A percentile compares a stretch with the other conserved stretches of the same genome.
Evolutionary conservation across 2,888 invertebrate genomes (phyloP).

Genomic region (Lottia gigantea): DNA sequence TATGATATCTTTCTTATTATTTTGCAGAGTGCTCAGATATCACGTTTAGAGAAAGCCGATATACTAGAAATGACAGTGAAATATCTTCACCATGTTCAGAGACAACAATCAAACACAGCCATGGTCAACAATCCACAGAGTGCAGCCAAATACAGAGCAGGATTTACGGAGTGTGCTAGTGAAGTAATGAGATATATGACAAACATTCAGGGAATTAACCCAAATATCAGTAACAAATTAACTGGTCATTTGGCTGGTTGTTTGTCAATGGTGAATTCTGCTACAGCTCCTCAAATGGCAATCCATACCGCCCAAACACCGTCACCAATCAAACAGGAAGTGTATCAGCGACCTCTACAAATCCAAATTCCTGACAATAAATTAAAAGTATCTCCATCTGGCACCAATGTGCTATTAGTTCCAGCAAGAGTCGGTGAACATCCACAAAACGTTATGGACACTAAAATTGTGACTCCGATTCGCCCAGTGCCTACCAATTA

Average conservation of each 20-base stretch:
- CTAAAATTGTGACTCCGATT: not conserved
- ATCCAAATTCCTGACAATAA: constrained; percentile 8
- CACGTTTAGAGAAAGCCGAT: constrained; percentile 5
- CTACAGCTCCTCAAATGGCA: not conserved
- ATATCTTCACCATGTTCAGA: not conserved
- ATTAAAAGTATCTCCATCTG: not conserved
- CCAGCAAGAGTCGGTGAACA: not conserved
- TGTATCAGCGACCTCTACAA: constrained; percentile 1
- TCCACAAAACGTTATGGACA: not conserved
- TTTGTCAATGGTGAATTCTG: constrained; percentile 28
- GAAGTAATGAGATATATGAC: constrained; percentile 61
- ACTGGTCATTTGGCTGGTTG: constrained; percentile 56
- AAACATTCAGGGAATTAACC: constrained; percentile 49
- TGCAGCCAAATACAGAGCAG: constrained; percentile 52
- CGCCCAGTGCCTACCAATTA: not conserved
- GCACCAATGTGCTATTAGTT: not conserved
- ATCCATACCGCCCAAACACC: not conserved
- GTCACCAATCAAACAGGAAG: not conserved
- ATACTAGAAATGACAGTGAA: constrained; percentile 4
- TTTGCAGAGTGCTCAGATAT: constrained; percentile 8
- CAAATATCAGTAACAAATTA: constrained; percentile 51
- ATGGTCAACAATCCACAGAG: constrained; percentile 7
- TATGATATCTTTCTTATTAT: not conserved
- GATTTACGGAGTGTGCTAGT: constrained; percentile 62
- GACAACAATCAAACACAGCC: not conserved